Conservation (phyloP, 1,140 invertebrate genomes). For the Trichonephila clavata region DNA sequence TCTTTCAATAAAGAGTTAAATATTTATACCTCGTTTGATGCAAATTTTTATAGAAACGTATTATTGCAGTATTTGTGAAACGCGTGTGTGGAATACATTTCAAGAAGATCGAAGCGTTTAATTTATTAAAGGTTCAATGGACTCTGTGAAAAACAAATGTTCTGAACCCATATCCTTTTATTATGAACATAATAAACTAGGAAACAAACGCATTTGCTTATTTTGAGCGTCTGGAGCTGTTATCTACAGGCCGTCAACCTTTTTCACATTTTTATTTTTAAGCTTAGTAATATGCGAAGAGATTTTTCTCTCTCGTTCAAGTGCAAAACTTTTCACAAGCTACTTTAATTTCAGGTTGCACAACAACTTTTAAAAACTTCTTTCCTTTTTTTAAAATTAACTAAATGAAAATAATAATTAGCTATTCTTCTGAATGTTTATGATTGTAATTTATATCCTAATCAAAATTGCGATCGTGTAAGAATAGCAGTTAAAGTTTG, state of each 20-base stretch:
- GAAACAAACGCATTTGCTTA: neutral
- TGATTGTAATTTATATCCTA: no score
- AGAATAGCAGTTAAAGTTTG: no score
- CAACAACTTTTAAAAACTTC: no score
- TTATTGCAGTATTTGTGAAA: neutral
- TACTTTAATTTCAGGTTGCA: no score
- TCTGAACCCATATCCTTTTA: neutral
- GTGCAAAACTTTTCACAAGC: no score
- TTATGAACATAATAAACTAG: constrained; percentile 10
- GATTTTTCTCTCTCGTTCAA: no score
- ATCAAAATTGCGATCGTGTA: no score
- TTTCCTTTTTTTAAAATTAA: no score
- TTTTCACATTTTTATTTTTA: neutral
- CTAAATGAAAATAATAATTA: no score
- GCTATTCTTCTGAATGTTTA: no score
- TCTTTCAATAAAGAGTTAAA: neutral
- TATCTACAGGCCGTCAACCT: neutral
- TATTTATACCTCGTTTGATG: neutral
- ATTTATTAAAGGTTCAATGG: constrained; percentile 16
- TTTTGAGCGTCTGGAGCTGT: neutral
- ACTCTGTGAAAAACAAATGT: neutral
- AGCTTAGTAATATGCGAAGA: no score
- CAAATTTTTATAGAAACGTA: neutral
- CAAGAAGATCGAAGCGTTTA: neutral
- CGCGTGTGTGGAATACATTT: neutral